A percentile compares a stretch with the other conserved stretches of the same genome.
Conservation (phyloP, 1,140 invertebrate species). For the Hycleus phaleratus region DNA sequence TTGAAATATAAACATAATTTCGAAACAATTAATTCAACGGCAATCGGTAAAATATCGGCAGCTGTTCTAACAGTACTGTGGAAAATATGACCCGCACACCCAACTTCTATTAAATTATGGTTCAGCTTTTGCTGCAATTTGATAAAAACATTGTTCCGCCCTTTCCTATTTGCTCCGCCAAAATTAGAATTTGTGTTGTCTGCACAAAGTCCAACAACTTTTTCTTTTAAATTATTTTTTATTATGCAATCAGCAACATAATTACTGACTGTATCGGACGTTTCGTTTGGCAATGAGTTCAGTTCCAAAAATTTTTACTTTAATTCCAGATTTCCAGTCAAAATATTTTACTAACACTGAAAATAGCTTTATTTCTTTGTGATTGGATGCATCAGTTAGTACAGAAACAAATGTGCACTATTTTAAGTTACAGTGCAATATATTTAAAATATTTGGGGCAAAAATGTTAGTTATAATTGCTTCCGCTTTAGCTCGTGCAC, state of each 20-base stretch:
- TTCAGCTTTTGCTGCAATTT: not conserved
- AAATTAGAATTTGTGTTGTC: constrained; percentile 9
- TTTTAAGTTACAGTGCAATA: constrained; percentile 11
- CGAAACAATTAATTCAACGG: constrained; percentile 30
- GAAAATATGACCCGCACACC: constrained; percentile 26
- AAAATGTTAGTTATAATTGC: constrained; percentile 4
- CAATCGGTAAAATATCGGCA: constrained; percentile 29
- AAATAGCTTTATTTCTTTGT: constrained; percentile 11
- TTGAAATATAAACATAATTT: constrained; percentile 36
- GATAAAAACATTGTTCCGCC: constrained; percentile 7
- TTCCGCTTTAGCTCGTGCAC: constrained; percentile 11
- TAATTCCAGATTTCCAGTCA: constrained; percentile 9
- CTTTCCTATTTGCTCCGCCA: constrained; percentile 10
- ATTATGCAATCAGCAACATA: constrained; percentile 7
- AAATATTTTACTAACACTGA: constrained; percentile 14
- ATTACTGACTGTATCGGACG: constrained; percentile 16
- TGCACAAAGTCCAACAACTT: constrained; percentile 19
- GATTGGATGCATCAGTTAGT: constrained; percentile 2
- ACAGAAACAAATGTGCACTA: not conserved
- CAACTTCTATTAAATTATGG: constrained; percentile 9
- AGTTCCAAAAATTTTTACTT: constrained; percentile 18
- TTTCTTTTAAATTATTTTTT: constrained; percentile 14
- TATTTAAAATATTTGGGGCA: not conserved
- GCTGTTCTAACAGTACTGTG: constrained; percentile 29
- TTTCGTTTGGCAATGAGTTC: constrained; percentile 11